These are phyloP conservation scores for Zosterops pallidus DNA, from an alignment of 2,113 vertebrate genomes.

Conservation along the genomic window DNA sequence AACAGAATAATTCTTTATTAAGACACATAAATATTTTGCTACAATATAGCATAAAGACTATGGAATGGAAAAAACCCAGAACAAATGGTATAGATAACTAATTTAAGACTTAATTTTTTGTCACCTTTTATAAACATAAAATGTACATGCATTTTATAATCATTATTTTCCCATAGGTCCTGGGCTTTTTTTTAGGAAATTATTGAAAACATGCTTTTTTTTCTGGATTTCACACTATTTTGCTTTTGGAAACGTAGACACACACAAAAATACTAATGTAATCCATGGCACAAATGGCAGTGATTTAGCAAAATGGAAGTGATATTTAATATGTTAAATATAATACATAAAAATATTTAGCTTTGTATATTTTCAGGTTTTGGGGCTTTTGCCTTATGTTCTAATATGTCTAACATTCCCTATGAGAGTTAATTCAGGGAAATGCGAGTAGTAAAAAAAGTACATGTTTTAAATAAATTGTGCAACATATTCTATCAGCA, in stretches of 20 bases:
- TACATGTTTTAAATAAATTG: not conserved
- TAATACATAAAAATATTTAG: not conserved
- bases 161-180: not conserved
- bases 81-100: not conserved
- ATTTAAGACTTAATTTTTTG: not conserved
- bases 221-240: not conserved
- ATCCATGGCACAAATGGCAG: not conserved
- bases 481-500: not conserved
- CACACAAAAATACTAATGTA: not conserved
- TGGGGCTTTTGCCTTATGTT: not conserved
- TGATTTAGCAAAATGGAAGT: not conserved
- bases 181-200: not conserved
- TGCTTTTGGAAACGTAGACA: not conserved
- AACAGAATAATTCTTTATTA: not conserved
- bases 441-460: not conserved
- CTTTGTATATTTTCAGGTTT: not conserved
- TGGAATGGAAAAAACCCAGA: not conserved
- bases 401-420: not conserved
- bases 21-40: not conserved
- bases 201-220: not conserved
- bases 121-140: not conserved
- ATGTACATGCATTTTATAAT: not conserved
- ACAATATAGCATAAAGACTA: not conserved
- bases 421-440: not conserved
- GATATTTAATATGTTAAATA: not conserved